phyloP scores from a whole-genome alignment of 2,797 vertebrate species.

The Leucoraja ocellata region DNA sequence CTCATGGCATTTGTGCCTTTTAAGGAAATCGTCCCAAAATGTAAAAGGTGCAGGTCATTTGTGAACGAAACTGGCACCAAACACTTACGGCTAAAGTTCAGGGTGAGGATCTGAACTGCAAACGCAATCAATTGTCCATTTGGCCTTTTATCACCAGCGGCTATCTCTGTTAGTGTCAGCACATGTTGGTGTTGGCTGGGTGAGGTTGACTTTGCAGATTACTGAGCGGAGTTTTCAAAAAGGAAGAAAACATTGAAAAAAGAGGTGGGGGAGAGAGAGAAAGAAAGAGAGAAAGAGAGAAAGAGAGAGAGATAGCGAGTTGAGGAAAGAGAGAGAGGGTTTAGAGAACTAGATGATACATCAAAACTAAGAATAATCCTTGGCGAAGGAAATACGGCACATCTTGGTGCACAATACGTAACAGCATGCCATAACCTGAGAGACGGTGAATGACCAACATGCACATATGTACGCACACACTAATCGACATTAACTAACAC shows the following conservation, averaged over 20 bases:
- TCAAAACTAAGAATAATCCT: too few relatives aligned
- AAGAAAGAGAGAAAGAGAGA: background rate
- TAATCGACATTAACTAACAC: too few relatives aligned
- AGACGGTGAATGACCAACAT: too few relatives aligned
- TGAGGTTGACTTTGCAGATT: background rate
- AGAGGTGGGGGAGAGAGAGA: background rate
- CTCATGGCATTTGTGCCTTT: background rate
- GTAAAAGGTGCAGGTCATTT: background rate
- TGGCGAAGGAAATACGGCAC: too few relatives aligned
- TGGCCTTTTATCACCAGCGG: background rate
- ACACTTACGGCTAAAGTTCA: background rate
- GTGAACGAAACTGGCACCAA: background rate
- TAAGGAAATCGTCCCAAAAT: background rate
- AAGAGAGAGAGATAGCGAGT: too few relatives aligned
- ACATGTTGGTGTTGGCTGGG: background rate
- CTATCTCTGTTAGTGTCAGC: background rate
- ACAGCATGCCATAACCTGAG: too few relatives aligned
- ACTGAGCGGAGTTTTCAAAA: background rate
- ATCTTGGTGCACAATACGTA: too few relatives aligned
- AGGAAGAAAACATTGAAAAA: background rate
- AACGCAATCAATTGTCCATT: too few relatives aligned
- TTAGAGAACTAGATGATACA: too few relatives aligned
- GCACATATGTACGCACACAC: too few relatives aligned
- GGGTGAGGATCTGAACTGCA: background rate
- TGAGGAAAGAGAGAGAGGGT: too few relatives aligned